Percentiles rank a stretch among this genome's conserved stretches.
Evolutionary conservation across 2,113 vertebrate species (phyloP).

Genomic region (Sylvia atricapilla): DNA sequence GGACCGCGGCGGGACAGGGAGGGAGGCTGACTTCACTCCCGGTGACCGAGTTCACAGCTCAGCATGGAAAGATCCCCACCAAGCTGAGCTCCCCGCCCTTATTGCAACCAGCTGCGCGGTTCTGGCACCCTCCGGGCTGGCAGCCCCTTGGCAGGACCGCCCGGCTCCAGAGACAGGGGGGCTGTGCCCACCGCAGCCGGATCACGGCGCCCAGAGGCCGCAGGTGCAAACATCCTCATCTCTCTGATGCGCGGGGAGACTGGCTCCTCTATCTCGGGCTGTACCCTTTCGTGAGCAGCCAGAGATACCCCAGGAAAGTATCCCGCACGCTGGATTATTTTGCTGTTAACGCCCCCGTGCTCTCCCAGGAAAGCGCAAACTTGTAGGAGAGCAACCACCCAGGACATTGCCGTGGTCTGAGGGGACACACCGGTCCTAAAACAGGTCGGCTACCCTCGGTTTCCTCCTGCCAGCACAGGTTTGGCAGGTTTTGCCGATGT

Average conservation of each 20-base stretch:
- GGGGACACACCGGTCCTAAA: not conserved
- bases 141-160: not conserved
- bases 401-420: not conserved
- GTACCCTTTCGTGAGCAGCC: not conserved
- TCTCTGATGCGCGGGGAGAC: not conserved
- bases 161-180: not conserved
- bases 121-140: not conserved
- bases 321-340: not conserved
- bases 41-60: not conserved
- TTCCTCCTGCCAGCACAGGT: constrained; percentile 9
- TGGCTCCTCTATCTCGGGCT: not conserved
- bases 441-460: not conserved
- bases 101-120: constrained; percentile 4
- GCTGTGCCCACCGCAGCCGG: not conserved
- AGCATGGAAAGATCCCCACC: constrained; percentile 3
- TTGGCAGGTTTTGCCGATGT: not conserved
- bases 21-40: constrained; percentile 40
- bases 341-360: fast-evolving
- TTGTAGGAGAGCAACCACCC: not conserved
- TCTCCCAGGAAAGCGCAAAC: not conserved
- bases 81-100: constrained; percentile 15
- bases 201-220: not conserved
- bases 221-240: not conserved
- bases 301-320: not conserved
- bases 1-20: not conserved